A percentile compares a stretch with the other conserved stretches of the same genome.
Conservation (phyloP, 2,113 vertebrate species). For the Stictonetta naevosa region DNA sequence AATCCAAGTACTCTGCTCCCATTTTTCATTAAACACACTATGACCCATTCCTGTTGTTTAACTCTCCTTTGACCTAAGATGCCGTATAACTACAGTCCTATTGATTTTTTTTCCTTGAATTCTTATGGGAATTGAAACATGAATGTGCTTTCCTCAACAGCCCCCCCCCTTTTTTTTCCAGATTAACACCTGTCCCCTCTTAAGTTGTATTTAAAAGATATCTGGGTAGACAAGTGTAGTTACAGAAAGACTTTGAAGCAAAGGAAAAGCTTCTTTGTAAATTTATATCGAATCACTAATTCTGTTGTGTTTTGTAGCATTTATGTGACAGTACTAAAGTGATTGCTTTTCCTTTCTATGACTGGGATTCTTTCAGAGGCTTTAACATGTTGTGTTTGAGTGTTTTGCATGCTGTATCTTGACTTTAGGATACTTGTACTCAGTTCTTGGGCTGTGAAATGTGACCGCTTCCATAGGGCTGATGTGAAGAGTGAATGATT, state of each 20-base stretch:
- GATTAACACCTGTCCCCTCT: background rate
- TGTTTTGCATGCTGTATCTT: background rate
- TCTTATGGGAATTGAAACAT: background rate
- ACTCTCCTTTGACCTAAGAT: background rate
- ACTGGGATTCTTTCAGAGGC: background rate
- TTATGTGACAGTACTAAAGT: background rate
- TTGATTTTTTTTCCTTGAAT: background rate
- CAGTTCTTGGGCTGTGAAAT: background rate
- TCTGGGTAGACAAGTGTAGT: background rate
- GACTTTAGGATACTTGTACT: background rate
- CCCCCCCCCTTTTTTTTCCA: background rate
- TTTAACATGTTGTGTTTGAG: background rate
- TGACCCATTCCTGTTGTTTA: background rate
- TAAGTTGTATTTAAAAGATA: background rate
- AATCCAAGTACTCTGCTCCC: background rate
- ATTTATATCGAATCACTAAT: background rate
- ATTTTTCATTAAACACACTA: background rate
- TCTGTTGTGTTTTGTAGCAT: background rate
- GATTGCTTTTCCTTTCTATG: background rate
- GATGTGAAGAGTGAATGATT: background rate
- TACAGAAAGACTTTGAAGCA: background rate
- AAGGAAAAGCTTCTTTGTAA: background rate
- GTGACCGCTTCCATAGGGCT: background rate
- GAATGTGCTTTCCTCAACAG: background rate
- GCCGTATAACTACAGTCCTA: background rate